These are phyloP conservation scores for Coccyzus lansbergi DNA, from an alignment of 2,797 vertebrate species.

Conservation along the genomic window DNA sequence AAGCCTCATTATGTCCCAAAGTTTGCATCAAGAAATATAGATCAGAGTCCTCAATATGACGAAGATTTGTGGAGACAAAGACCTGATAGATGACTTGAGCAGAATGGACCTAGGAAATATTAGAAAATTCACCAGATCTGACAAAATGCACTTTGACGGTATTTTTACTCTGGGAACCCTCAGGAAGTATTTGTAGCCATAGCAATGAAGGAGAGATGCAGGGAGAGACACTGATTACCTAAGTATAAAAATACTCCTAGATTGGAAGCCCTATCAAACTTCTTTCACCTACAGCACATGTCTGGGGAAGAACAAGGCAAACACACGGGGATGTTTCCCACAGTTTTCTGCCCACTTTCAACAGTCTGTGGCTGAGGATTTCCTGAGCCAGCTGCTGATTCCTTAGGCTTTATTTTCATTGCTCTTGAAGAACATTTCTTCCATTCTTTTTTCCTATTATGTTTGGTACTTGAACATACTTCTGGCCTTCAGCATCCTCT, in stretches of 20 bases:
- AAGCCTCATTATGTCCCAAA: neutral
- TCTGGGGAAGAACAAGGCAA: neutral
- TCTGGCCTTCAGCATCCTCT: neutral
- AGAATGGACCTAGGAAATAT: neutral
- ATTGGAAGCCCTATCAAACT: neutral
- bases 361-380: neutral
- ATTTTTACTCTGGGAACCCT: neutral
- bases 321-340: neutral
- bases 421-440: neutral
- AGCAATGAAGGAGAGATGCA: neutral
- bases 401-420: neutral
- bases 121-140: neutral
- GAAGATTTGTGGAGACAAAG: constrained; percentile 9
- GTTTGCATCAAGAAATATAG: neutral
- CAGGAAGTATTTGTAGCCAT: neutral
- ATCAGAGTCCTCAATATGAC: neutral
- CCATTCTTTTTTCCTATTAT: neutral
- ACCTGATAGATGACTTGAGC: neutral
- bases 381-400: neutral
- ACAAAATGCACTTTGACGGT: neutral
- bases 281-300: neutral
- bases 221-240: neutral
- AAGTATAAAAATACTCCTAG: neutral
- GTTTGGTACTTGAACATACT: neutral
- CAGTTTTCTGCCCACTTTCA: neutral